A percentile compares a stretch with the other conserved stretches of the same genome.
Evolutionary conservation across 1,140 invertebrate genomes (phyloP).

Genomic region (Samia ricini): DNA sequence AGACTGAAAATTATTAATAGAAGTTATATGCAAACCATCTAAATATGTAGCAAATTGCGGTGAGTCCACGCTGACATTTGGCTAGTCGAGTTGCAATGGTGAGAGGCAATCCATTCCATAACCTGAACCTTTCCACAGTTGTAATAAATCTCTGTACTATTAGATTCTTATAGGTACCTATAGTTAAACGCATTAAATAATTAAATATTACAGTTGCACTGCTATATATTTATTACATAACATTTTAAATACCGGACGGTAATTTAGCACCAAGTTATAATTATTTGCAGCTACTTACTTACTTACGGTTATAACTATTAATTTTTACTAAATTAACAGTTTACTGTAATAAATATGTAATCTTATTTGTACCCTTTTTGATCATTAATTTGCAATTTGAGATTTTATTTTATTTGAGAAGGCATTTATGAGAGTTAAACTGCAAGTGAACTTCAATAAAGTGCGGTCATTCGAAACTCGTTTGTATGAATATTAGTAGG

Average conservation of each 20-base stretch:
- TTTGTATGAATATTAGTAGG: background rate
- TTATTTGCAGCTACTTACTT: background rate
- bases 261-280: background rate
- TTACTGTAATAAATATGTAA: background rate
- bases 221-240: background rate
- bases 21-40: background rate
- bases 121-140: background rate
- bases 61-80: constrained; percentile 12
- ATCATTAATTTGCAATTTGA: background rate
- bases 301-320: background rate
- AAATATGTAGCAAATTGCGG: background rate
- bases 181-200: background rate
- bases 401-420: background rate
- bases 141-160: background rate
- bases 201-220: background rate
- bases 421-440: background rate
- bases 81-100: constrained; percentile 7
- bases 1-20: background rate
- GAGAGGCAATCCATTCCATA: constrained; percentile 5
- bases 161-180: background rate
- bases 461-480: background rate
- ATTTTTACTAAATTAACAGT: background rate
- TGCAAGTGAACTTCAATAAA: background rate
- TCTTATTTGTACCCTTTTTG: background rate
- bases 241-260: background rate